These are phyloP conservation scores for Philypnodon macrostomus DNA, from an alignment of 2,797 vertebrate genomes.

Conservation along the genomic window DNA sequence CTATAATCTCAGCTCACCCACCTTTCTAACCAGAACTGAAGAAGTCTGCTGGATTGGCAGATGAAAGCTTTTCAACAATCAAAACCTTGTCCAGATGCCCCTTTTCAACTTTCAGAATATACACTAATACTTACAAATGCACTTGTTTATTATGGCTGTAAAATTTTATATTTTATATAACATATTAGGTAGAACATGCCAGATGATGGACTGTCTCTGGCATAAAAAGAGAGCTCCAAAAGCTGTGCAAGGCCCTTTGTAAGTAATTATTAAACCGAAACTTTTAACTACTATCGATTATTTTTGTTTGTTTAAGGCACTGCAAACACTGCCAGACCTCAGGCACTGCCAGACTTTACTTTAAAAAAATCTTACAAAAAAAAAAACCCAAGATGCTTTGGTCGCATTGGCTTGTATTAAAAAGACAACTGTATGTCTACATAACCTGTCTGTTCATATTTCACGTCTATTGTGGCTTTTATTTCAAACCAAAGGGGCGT, in stretches of 20 bases:
- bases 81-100: too few relatives aligned
- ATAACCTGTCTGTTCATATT: too few relatives aligned
- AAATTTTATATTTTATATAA: too few relatives aligned
- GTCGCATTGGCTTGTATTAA: too few relatives aligned
- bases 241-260: slow-evolving; percentile 16
- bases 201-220: background rate
- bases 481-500: background rate
- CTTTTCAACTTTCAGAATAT: too few relatives aligned
- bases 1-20: too few relatives aligned
- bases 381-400: too few relatives aligned
- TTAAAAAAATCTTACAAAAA: background rate
- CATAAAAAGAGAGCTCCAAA: background rate
- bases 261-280: slow-evolving; percentile 48
- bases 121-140: too few relatives aligned
- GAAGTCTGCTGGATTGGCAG: too few relatives aligned
- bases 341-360: background rate
- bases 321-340: background rate
- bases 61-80: too few relatives aligned
- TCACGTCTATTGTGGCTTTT: background rate
- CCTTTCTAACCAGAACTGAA: too few relatives aligned
- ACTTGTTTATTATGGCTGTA: background rate
- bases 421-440: too few relatives aligned
- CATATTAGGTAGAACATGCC: slow-evolving; percentile 7
- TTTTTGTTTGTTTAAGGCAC: slow-evolving; percentile 8
- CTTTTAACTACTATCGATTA: background rate